Percentiles rank a stretch among this genome's conserved stretches.
These are phyloP conservation scores for Phaethon lepturus DNA, from an alignment of 2,113 vertebrate genomes.

Conservation along the genomic window DNA sequence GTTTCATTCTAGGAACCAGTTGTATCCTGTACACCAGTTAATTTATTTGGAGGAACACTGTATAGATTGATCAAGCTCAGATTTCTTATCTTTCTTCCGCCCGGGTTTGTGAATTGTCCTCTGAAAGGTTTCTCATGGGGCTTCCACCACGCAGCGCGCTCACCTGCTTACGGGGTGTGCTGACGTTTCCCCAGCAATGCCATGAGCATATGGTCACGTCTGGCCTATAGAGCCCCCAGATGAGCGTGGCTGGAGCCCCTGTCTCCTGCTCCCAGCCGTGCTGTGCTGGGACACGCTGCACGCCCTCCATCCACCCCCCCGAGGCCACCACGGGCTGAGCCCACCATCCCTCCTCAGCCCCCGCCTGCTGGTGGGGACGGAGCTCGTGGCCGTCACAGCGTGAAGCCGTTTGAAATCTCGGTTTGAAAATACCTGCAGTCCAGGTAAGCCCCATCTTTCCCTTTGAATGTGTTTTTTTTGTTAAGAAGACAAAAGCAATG, in stretches of 20 bases:
- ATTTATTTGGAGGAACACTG: constrained; percentile 2
- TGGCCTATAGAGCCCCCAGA: rapidly evolving
- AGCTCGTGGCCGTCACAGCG: rapidly evolving
- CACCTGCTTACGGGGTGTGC: rapidly evolving
- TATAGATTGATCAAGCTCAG: background rate
- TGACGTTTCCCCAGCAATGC: rapidly evolving
- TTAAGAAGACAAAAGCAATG: background rate
- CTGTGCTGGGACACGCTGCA: background rate
- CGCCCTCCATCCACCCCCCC: rapidly evolving
- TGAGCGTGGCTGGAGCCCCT: background rate
- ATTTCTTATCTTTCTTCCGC: background rate
- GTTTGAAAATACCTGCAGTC: background rate
- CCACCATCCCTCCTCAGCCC: background rate
- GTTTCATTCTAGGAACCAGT: background rate
- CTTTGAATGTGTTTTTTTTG: background rate
- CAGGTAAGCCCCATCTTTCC: background rate
- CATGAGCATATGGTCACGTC: rapidly evolving
- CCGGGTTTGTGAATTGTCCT: background rate
- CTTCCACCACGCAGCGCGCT: rapidly evolving
- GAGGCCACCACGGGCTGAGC: background rate
- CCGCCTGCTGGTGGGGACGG: background rate
- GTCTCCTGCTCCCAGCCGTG: rapidly evolving
- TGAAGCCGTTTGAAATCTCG: background rate
- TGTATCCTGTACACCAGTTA: background rate
- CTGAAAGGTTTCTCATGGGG: background rate